A percentile compares a stretch with the other conserved stretches of the same genome.
These are phyloP conservation scores for Fregetta grallaria DNA, from an alignment of 2,113 vertebrate genomes.

Conservation along the genomic window DNA sequence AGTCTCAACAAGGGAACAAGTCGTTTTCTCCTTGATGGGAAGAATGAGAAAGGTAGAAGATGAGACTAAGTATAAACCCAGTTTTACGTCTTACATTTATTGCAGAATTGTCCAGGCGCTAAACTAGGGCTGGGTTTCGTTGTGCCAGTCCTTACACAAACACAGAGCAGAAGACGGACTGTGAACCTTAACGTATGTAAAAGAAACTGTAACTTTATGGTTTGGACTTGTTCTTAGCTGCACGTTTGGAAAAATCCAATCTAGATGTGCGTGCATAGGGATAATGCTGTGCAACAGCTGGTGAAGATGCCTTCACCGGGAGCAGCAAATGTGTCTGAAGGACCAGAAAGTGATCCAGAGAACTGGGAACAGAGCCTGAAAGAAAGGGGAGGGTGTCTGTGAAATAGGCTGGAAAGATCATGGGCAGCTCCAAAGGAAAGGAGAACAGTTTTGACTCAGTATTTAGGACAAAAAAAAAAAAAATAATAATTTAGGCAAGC, in stretches of 20 bases:
- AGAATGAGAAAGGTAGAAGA: background rate
- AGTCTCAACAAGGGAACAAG: background rate
- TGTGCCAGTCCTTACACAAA: too few relatives aligned
- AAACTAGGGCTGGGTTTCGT: background rate
- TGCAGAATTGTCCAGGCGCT: background rate
- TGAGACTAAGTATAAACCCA: background rate
- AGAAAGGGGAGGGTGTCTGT: background rate
- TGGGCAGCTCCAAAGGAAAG: background rate
- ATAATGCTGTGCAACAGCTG: fast-evolving
- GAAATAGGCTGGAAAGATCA: background rate
- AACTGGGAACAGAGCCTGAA: background rate
- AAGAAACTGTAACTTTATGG: background rate
- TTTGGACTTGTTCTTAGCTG: background rate
- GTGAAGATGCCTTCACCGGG: fast-evolving
- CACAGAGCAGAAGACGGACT: background rate
- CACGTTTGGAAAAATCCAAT: background rate
- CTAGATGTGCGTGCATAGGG: fast-evolving
- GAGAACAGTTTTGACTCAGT: background rate
- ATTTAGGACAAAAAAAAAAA: too few relatives aligned
- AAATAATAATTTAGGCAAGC: background rate
- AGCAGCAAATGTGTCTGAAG: background rate
- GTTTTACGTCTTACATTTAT: too few relatives aligned
- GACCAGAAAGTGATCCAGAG: background rate
- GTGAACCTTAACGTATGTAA: background rate
- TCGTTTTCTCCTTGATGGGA: background rate